Percentiles rank a stretch among this genome's conserved stretches.
These are phyloP conservation scores for Mormyrus iriodes DNA, from an alignment of 2,113 vertebrate genomes.

Conservation along the genomic window DNA sequence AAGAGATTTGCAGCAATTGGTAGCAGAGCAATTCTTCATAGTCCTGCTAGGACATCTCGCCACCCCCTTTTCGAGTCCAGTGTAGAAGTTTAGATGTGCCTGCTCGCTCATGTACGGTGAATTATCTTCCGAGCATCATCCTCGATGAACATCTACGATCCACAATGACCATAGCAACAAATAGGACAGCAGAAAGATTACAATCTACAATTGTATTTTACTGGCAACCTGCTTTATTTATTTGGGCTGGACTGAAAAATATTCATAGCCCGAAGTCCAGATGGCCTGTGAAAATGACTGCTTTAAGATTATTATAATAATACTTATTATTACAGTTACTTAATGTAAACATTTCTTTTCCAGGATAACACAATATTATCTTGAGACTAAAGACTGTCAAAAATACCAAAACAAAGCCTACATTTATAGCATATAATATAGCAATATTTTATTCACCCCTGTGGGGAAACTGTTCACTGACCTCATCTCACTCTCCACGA, in stretches of 20 bases:
- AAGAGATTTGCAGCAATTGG: conserved; percentile 2
- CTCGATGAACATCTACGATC: not conserved
- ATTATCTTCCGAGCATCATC: not conserved
- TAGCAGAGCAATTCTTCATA: conserved; percentile 6
- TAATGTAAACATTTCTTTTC: not conserved
- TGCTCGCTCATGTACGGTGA: not conserved
- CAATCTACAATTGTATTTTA: not conserved
- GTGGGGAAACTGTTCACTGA: not conserved
- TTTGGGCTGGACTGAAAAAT: not conserved
- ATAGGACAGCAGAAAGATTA: not conserved
- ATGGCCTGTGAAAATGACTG: not conserved
- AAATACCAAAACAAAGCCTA: not conserved
- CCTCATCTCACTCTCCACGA: not conserved
- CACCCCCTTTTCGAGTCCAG: not conserved
- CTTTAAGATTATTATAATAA: not conserved
- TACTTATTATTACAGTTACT: not conserved
- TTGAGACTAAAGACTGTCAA: not conserved
- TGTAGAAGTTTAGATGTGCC: not conserved
- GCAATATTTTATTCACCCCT: not conserved
- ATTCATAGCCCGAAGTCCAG: not conserved
- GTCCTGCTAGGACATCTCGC: not conserved
- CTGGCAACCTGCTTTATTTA: not conserved
- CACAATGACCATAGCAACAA: not conserved
- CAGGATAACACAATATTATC: not conserved
- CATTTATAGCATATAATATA: not conserved